phyloP scores from a whole-genome alignment of 2,797 vertebrate species.

The Smutsia temminckii region DNA sequence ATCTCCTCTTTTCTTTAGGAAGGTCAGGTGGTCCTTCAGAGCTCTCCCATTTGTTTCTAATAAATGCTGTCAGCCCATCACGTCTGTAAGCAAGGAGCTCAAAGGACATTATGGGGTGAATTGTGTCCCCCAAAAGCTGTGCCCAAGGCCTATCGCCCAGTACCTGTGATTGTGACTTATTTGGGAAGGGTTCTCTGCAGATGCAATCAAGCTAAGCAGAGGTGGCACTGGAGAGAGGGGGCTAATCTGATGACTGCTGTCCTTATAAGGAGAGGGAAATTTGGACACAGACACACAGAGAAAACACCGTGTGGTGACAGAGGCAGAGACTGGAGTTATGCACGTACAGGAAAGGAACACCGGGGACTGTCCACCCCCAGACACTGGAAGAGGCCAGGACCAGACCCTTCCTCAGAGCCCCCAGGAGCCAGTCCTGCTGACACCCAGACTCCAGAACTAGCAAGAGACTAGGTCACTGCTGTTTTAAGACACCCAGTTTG shows the following conservation, averaged over 20 bases:
- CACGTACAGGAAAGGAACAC: neutral
- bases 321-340: neutral
- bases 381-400: neutral
- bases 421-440: neutral
- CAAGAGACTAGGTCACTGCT: no score
- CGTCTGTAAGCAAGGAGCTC: no score
- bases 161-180: neutral
- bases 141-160: neutral
- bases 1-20: neutral
- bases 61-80: neutral
- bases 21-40: no score
- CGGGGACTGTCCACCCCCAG: neutral
- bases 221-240: fast-evolving
- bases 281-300: neutral
- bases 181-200: neutral
- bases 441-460: neutral
- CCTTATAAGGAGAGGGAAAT: neutral
- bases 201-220: neutral
- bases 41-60: neutral
- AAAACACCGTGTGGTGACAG: fast-evolving
- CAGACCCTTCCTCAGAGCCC: fast-evolving
- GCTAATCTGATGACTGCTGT: neutral
- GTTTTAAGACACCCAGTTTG: no score
- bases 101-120: neutral
- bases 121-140: neutral